Base-by-base conservation (phyloP, 1,140 invertebrate genomes). In the Drosophila hydei region DNA sequence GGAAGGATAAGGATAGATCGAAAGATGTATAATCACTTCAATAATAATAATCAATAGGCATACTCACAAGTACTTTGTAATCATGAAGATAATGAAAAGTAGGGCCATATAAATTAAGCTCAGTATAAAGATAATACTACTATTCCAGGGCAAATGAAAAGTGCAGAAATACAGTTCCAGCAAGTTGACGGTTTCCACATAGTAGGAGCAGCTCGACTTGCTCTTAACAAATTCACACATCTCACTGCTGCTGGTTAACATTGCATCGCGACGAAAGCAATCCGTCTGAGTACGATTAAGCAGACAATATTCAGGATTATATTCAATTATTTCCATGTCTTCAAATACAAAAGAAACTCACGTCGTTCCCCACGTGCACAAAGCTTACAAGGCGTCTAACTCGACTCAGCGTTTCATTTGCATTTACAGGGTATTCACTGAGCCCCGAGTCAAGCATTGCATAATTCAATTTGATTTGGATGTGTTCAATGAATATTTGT, bases 51-150 rank as follows among this genome's bases (percentile, higher is more conserved):
- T n/a, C n/a, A n/a, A n/a, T n/a, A n/a, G n/a, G n/a, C 5, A 25
- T 30, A 84, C 79, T 59, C 19, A 83, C 79, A 83, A 84, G n/a
- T 79, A 79, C 19, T 75, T 84, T 3, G 45, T 30, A 14, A 79
- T 16, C 58, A 79, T 47, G 25, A 59, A 52, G 1, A 59, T 12
- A 6, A 65, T 0, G 1, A 9, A 11, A 12, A 38, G 61, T 0
- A 47, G 2, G 6, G 61, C 0, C 11, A 73, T 2, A 1, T 69
- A 4, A 3, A 64, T 0, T 0, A 43, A 11, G 19, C 3, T 23
- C 2, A 36, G 4, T 0, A 62, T 9, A 8, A 72, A 6, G 1
- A 45, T 38, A 23, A 40, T 63, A 4, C 19, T 1, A 0, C 27
- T 21, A 8, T 50, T 6, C 14, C 18, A 25, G 0, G 33, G 8